phyloP scores from a whole-genome alignment of 2,113 vertebrate genomes.

The Poeciliopsis retropinna region DNA sequence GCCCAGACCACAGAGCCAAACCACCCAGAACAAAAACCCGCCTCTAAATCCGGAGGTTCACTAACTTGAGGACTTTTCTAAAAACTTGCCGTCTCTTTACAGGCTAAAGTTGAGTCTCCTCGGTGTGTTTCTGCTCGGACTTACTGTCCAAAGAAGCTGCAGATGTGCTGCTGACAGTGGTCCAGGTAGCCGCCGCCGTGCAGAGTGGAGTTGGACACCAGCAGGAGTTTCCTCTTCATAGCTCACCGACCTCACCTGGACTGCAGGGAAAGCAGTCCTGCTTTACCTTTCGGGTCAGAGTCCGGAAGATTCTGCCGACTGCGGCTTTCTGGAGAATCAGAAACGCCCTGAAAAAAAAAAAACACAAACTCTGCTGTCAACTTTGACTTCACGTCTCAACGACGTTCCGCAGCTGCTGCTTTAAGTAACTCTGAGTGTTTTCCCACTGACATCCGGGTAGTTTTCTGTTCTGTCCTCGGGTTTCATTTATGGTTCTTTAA shows the following conservation, averaged over 20 bases:
- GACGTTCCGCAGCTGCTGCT: too few species aligned
- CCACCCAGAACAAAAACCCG: neutral
- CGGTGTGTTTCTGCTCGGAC: neutral
- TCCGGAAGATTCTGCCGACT: slow-evolving; percentile 14
- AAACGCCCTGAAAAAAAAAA: neutral
- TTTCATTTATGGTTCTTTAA: neutral
- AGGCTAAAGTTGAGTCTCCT: neutral
- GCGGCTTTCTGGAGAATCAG: neutral
- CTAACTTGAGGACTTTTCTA: too few species aligned
- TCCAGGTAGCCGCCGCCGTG: slow-evolving; percentile 84
- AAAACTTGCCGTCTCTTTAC: neutral
- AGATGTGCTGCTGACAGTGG: slow-evolving; percentile 82
- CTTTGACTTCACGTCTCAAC: too few species aligned
- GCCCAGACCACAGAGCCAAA: neutral
- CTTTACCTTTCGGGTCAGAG: slow-evolving; percentile 32
- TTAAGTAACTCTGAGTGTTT: too few species aligned
- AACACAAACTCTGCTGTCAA: neutral
- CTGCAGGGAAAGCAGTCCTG: too few species aligned
- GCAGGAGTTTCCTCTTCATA: slow-evolving; percentile 79
- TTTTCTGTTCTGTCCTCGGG: neutral
- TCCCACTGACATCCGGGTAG: too few species aligned
- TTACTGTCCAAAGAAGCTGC: slow-evolving; percentile 81
- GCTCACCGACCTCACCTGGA: neutral
- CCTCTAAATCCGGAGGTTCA: neutral
- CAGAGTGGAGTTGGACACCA: slow-evolving; percentile 87